Percentiles rank a stretch among this genome's conserved stretches.
Evolutionary conservation across 2,888 invertebrate genomes (phyloP).

Genomic region (Ypsolopha scabrella): DNA sequence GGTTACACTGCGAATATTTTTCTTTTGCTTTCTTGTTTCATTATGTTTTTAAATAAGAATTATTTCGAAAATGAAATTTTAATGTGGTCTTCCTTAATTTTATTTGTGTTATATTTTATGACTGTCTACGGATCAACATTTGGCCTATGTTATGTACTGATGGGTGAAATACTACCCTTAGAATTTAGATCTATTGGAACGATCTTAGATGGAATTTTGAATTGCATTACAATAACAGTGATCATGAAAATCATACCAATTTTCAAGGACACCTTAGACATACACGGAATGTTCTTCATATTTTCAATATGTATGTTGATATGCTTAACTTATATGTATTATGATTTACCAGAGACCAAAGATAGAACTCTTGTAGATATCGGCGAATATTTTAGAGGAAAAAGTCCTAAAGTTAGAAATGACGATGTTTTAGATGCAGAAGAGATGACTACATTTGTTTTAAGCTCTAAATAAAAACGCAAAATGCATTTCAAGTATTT

Average conservation of each 20-base stretch:
- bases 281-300: conserved; percentile 5
- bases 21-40: neutral
- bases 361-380: conserved; percentile 5
- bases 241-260: conserved; percentile 1
- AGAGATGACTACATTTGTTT: conserved; percentile 14
- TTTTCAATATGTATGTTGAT: conserved; percentile 1
- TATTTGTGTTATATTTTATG: conserved; percentile 3
- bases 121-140: conserved; percentile 1
- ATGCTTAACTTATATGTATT: conserved; percentile 3
- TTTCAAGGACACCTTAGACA: neutral
- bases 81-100: neutral
- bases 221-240: neutral
- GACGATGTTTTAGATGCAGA: neutral
- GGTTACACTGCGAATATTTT: neutral
- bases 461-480: conserved; percentile 17
- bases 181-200: conserved; percentile 8
- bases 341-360: conserved; percentile 5
- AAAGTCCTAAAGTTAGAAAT: neutral
- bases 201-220: conserved; percentile 4
- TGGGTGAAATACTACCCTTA: conserved; percentile 8
- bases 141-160: conserved; percentile 4
- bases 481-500: neutral
- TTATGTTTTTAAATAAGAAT: neutral
- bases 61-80: neutral
- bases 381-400: conserved; percentile 3